Evolutionary conservation across 2,888 invertebrate genomes (phyloP).

Genomic region (Rhagonycha fulva): DNA sequence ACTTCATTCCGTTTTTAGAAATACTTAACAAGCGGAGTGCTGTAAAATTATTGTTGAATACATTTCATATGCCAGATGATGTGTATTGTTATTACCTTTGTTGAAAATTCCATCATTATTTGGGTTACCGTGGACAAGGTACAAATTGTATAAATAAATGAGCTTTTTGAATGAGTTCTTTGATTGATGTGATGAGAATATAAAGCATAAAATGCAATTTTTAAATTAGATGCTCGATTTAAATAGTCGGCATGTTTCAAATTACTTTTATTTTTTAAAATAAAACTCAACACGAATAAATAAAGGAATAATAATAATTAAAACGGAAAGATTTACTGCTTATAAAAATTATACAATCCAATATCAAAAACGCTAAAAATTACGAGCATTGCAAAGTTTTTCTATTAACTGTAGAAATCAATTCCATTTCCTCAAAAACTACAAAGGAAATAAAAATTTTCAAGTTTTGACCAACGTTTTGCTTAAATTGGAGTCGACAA

Average conservation of each 20-base stretch:
- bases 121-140: conserved; percentile 12
- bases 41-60: neutral
- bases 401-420: neutral
- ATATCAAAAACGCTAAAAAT: neutral
- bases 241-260: neutral
- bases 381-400: neutral
- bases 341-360: neutral
- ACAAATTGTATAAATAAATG: conserved; percentile 8
- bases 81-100: conserved; percentile 12
- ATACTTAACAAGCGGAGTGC: neutral
- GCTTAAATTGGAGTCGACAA: neutral
- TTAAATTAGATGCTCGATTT: neutral
- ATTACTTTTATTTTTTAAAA: neutral
- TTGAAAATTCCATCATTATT: conserved; percentile 22
- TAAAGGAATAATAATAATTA: neutral
- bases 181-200: conserved; percentile 5
- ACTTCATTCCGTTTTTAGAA: neutral
- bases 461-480: neutral
- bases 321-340: neutral
- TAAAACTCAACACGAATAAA: neutral
- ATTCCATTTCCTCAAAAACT: neutral
- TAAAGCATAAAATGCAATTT: neutral
- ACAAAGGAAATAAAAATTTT: neutral
- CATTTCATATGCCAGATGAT: conserved; percentile 8
- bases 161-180: conserved; percentile 5